Percentiles rank a stretch among this genome's conserved stretches.
Evolutionary conservation across 2,888 invertebrate genomes (phyloP).

Genomic region (Scotopteryx bipunctaria): DNA sequence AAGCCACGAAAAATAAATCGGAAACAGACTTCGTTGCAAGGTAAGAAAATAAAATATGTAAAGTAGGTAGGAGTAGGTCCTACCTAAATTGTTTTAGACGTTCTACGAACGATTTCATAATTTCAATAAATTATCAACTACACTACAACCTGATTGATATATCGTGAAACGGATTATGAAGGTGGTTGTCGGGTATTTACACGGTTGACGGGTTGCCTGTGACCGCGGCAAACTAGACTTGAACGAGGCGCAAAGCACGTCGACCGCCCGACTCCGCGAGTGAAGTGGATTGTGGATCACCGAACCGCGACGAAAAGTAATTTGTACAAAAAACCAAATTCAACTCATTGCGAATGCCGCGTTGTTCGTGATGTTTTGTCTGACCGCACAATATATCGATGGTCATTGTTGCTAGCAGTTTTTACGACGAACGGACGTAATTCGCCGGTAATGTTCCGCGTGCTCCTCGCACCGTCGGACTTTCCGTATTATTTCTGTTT

Average conservation of each 20-base stretch:
- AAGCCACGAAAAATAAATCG: conserved; percentile 58
- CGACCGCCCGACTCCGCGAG: conserved; percentile 56
- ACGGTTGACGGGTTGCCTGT: conserved; percentile 51
- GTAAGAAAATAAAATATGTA: conserved; percentile 57
- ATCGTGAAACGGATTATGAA: conserved; percentile 21
- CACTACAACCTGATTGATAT: too few species aligned
- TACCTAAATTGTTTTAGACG: too few species aligned
- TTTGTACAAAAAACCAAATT: conserved; percentile 82
- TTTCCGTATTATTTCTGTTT: conserved; percentile 56
- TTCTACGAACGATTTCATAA: too few species aligned
- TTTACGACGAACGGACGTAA: conserved; percentile 63
- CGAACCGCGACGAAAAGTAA: conserved; percentile 82
- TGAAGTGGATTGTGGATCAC: conserved; percentile 76
- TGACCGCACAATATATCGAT: conserved; percentile 80
- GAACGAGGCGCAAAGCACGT: conserved; percentile 57
- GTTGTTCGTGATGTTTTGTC: conserved; percentile 81
- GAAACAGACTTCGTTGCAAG: conserved; percentile 53
- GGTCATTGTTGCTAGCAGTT: conserved; percentile 79
- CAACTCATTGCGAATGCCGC: conserved; percentile 79
- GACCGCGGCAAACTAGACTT: conserved; percentile 52
- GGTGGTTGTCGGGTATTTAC: conserved; percentile 41
- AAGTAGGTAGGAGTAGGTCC: too few species aligned
- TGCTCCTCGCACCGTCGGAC: conserved; percentile 53
- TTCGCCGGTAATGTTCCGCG: conserved; percentile 76
- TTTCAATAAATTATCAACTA: too few species aligned